Conservation (phyloP, 2,113 vertebrate genomes). For the Pampusana beccarii region DNA sequence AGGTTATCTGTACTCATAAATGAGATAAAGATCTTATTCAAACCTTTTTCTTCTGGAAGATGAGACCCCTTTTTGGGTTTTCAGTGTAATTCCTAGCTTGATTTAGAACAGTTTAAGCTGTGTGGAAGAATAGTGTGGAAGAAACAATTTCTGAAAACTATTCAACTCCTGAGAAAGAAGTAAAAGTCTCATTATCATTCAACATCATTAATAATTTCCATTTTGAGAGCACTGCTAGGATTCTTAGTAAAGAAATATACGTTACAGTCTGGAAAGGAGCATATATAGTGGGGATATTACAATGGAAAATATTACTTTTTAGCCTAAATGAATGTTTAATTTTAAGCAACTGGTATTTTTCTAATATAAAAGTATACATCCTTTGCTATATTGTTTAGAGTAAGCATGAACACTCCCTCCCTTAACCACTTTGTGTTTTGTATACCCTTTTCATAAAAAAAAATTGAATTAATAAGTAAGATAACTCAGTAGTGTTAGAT, state of each 20-base stretch:
- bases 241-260: not conserved
- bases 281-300: not conserved
- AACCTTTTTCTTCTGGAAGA: not conserved
- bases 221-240: not conserved
- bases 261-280: not conserved
- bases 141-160: not conserved
- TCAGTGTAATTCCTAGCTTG: not conserved
- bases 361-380: not conserved
- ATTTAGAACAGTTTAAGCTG: not conserved
- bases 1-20: not conserved
- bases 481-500: slow-evolving; percentile 39
- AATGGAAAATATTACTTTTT: not conserved
- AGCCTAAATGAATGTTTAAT: not conserved
- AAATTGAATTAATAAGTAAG: not conserved
- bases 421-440: not conserved
- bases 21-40: not conserved
- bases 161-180: not conserved
- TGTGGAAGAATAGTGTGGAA: not conserved
- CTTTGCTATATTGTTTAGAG: not conserved
- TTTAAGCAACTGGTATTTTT: not conserved
- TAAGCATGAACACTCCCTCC: not conserved
- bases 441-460: slow-evolving; percentile 8
- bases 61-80: not conserved
- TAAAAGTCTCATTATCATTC: not conserved
- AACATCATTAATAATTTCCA: not conserved